These are phyloP conservation scores for Promerops cafer DNA, from an alignment of 2,113 vertebrate species.

Conservation along the genomic window DNA sequence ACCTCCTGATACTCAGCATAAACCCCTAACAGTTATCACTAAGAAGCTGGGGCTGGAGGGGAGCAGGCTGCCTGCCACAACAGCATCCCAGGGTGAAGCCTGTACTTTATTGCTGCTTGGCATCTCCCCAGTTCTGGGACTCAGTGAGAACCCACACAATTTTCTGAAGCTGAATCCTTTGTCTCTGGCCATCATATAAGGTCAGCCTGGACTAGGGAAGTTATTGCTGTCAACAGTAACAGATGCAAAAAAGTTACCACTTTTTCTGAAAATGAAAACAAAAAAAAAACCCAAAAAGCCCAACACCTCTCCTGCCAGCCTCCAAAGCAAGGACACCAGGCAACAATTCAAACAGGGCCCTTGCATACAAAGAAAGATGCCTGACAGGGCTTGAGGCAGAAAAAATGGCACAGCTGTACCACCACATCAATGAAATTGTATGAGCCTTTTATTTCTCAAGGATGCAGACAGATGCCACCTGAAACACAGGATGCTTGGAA, in stretches of 20 bases:
- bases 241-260: neutral
- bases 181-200: neutral
- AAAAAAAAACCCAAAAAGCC: neutral
- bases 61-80: neutral
- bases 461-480: constrained; percentile 21
- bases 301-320: neutral
- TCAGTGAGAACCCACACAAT: neutral
- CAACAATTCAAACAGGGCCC: neutral
- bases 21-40: neutral
- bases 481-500: neutral
- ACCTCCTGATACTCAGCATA: neutral
- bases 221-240: neutral
- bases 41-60: neutral
- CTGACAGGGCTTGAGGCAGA: neutral
- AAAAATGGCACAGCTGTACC: constrained; percentile 10
- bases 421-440: neutral
- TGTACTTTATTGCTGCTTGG: neutral
- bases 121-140: neutral
- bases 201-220: neutral
- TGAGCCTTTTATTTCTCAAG: neutral
- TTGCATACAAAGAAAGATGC: neutral
- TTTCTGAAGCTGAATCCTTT: neutral
- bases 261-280: neutral
- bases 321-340: neutral
- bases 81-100: neutral